Evolutionary conservation across 2,797 vertebrate species (phyloP).

Genomic region (Smutsia temminckii): DNA sequence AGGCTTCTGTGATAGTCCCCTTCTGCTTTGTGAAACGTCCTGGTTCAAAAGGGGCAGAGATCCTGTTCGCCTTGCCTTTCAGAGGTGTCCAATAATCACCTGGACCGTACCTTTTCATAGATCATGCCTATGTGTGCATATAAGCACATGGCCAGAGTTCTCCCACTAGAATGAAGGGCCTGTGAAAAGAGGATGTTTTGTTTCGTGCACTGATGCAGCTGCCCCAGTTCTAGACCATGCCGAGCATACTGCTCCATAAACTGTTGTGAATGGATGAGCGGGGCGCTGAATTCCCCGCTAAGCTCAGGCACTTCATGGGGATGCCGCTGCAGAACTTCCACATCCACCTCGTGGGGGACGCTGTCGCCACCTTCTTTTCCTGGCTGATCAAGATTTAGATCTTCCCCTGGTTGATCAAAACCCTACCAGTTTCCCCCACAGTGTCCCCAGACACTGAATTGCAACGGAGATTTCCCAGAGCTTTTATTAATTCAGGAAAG

Average conservation of each 20-base stretch:
- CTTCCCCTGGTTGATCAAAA: no score
- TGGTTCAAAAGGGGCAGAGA: neutral
- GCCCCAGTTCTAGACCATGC: neutral
- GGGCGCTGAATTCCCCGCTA: neutral
- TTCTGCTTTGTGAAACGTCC: neutral
- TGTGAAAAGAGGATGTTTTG: neutral
- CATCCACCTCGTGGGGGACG: neutral
- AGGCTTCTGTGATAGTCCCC: neutral
- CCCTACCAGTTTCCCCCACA: no score
- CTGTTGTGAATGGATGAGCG: neutral
- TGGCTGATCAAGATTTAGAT: neutral
- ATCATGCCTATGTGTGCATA: neutral
- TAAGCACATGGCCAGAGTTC: neutral
- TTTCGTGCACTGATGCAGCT: neutral
- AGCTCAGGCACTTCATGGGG: neutral
- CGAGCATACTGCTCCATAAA: neutral
- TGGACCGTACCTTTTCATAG: neutral
- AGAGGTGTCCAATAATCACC: neutral
- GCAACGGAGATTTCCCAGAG: neutral
- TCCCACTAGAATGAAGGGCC: neutral
- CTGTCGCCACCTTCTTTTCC: neutral
- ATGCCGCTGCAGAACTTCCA: neutral
- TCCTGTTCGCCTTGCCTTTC: neutral
- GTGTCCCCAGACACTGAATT: neutral
- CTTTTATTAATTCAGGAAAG: neutral